Evolutionary conservation across 2,797 vertebrate genomes (phyloP).

Genomic region (Acanthurus tractus): DNA sequence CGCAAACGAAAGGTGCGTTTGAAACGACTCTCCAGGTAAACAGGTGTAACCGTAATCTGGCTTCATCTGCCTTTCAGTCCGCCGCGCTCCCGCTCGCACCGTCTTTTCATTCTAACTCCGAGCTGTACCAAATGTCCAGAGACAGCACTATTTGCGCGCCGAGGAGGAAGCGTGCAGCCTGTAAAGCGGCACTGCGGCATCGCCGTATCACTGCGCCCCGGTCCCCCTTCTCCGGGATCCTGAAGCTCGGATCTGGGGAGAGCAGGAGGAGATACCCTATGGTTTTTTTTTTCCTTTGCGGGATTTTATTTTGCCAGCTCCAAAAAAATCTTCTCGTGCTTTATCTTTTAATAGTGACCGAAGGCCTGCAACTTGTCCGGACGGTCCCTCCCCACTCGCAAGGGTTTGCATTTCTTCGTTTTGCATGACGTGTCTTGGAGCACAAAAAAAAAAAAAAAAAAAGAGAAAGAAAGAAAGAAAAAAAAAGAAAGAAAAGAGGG

Average conservation of each 20-base stretch:
- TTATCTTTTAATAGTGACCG: constrained; percentile 76
- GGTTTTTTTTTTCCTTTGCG: constrained; percentile 78
- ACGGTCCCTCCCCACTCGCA: constrained; percentile 82
- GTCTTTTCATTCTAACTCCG: not conserved
- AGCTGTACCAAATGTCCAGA: constrained; percentile 16
- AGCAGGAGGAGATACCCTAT: constrained; percentile 75
- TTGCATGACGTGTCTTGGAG: constrained; percentile 88
- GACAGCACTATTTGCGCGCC: constrained; percentile 85
- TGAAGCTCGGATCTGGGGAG: constrained; percentile 82
- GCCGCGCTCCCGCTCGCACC: rapidly evolving
- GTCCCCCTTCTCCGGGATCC: constrained; percentile 85
- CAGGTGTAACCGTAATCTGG: too few relatives aligned
- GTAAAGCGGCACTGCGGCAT: constrained; percentile 90
- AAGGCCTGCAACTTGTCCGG: constrained; percentile 86
- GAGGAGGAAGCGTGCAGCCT: constrained; percentile 87
- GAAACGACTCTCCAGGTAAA: too few relatives aligned
- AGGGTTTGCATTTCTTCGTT: constrained; percentile 89
- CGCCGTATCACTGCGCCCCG: constrained; percentile 87
- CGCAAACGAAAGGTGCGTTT: too few relatives aligned
- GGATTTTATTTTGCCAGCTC: constrained; percentile 85
- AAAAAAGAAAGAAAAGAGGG: not conserved
- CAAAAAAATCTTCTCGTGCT: constrained; percentile 76
- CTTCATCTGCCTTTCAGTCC: not conserved
- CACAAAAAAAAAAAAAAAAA: constrained; percentile 47
- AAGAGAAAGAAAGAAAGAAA: constrained; percentile 29